Conservation (phyloP, 1,140 invertebrate species). For the Cotesia glomerata region DNA sequence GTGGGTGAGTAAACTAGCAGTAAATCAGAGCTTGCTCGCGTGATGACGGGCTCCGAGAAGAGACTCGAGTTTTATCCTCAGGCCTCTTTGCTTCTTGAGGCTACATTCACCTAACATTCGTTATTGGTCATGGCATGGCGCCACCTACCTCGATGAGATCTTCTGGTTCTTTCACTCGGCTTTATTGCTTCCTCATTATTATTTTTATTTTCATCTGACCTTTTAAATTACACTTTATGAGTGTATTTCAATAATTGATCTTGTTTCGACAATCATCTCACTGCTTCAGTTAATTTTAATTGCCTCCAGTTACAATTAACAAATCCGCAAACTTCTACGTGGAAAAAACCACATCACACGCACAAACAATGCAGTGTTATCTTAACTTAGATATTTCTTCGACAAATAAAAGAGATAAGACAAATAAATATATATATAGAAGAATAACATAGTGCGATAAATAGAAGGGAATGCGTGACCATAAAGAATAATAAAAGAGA, state of each 20-base stretch:
- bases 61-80: slow-evolving; percentile 1
- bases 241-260: neutral
- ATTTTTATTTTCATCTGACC: neutral
- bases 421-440: neutral
- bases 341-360: no score
- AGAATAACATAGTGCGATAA: slow-evolving; percentile 19
- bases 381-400: no score
- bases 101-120: slow-evolving; percentile 23
- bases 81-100: neutral
- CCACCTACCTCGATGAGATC: slow-evolving; percentile 33
- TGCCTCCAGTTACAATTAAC: no score
- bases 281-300: no score
- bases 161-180: neutral
- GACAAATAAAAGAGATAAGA: neutral
- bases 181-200: slow-evolving; percentile 10
- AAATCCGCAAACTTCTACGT: no score
- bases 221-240: neutral
- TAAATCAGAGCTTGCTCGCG: slow-evolving; percentile 52
- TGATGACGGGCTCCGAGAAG: slow-evolving; percentile 42
- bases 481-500: neutral
- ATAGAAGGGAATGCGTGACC: slow-evolving; percentile 36
- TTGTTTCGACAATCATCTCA: neutral
- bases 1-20: slow-evolving; percentile 55
- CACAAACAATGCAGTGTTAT: no score
- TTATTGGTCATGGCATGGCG: slow-evolving; percentile 37